Conservation (phyloP, 2,113 vertebrate species). For the Danionella cerebrum region DNA sequence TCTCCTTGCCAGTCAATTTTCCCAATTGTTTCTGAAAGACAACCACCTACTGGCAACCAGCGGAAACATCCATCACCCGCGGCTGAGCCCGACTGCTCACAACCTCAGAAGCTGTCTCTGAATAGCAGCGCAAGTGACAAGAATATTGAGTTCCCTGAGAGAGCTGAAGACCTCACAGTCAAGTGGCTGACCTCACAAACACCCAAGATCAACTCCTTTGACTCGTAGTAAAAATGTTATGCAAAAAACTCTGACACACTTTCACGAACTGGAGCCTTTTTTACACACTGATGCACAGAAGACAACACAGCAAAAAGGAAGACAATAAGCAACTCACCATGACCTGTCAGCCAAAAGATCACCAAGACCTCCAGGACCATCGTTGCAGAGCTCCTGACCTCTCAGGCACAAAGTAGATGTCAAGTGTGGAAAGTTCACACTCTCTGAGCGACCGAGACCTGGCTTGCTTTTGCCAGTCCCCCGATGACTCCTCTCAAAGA, state of each 20-base stretch:
- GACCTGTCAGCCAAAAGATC: conserved; percentile 58
- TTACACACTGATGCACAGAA: conserved; percentile 4
- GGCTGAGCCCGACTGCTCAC: neutral
- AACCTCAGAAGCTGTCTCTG: neutral
- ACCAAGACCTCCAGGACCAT: conserved; percentile 59
- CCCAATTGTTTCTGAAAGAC: conserved; percentile 55
- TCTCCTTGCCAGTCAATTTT: neutral
- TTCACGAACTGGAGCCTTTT: no score
- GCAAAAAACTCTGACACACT: neutral
- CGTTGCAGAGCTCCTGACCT: conserved; percentile 45
- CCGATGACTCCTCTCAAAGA: conserved; percentile 7
- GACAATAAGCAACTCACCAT: conserved; percentile 55
- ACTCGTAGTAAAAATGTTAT: neutral
- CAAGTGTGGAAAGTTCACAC: conserved; percentile 53
- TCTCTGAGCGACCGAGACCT: conserved; percentile 28
- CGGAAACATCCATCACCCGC: conserved; percentile 37
- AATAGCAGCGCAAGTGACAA: neutral
- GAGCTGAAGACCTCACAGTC: neutral
- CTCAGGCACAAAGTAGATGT: conserved; percentile 41
- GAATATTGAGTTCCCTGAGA: neutral
- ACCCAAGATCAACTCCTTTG: neutral
- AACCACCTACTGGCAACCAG: conserved; percentile 60
- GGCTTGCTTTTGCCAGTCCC: conserved; percentile 24
- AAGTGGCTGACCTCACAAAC: neutral
- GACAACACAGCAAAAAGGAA: neutral